Conservation (phyloP, 2,888 invertebrate genomes). For the Marronus borbonicus region DNA sequence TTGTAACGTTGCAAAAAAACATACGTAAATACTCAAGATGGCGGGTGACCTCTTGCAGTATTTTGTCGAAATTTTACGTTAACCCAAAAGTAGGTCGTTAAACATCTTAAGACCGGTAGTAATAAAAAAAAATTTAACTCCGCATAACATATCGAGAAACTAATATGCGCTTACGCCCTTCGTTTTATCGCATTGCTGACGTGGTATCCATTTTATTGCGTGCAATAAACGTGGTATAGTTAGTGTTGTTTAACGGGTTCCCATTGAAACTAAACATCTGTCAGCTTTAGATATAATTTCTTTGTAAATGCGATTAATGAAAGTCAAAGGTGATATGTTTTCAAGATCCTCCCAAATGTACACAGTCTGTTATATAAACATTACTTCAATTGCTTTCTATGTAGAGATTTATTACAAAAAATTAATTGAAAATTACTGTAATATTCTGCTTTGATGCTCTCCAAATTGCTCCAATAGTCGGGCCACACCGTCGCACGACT, state of each 20-base stretch:
- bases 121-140: not conserved
- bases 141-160: not conserved
- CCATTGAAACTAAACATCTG: not conserved
- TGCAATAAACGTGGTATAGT: not conserved
- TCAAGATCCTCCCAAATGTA: no score
- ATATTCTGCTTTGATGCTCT: no score
- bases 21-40: not conserved
- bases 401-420: no score
- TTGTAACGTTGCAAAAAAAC: conserved; percentile 11
- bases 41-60: conserved; percentile 7
- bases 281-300: no score
- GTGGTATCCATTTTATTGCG: not conserved
- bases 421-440: no score
- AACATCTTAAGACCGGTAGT: not conserved
- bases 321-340: no score
- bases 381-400: no score
- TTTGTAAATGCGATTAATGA: no score
- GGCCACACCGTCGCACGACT: no score
- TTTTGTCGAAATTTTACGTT: conserved; percentile 13
- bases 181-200: not conserved
- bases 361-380: no score
- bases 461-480: no score
- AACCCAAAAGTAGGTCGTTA: conserved; percentile 9
- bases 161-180: not conserved
- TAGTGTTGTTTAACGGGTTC: not conserved